Evolutionary conservation across 2,797 vertebrate species (phyloP).

Genomic region (Cuculus canorus): DNA sequence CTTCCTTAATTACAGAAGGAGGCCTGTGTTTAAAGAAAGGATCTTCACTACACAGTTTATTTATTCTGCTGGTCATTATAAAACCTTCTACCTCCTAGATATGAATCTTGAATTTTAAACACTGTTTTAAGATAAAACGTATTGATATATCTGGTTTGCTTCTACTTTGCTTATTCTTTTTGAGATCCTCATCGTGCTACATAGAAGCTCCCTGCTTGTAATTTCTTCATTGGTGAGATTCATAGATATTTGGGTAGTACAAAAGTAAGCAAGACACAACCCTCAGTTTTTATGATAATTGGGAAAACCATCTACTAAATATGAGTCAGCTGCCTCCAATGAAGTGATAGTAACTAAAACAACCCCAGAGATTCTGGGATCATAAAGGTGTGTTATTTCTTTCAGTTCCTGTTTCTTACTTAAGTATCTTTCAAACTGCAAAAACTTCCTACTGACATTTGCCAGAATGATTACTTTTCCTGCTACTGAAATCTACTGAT

Average conservation of each 20-base stretch:
- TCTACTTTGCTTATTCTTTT: neutral
- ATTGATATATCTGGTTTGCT: neutral
- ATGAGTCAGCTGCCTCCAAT: neutral
- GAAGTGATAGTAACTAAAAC: neutral
- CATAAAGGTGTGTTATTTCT: neutral
- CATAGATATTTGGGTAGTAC: neutral
- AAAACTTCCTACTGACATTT: neutral
- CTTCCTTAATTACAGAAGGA: neutral
- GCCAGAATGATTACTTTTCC: neutral
- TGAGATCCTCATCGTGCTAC: neutral
- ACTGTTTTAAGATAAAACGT: neutral
- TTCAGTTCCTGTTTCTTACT: neutral
- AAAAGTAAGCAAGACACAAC: neutral
- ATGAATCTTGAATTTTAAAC: neutral
- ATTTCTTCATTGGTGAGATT: neutral
- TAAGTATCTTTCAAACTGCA: neutral
- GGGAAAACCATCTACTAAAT: neutral
- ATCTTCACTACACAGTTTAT: neutral
- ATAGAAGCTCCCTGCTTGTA: neutral
- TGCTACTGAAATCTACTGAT: neutral
- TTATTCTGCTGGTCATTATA: neutral
- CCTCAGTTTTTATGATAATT: neutral
- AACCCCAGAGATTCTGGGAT: neutral
- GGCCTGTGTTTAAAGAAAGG: neutral
- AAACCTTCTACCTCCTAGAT: neutral